These are phyloP conservation scores for Unio pictorum DNA, from an alignment of 2,888 invertebrate species.

Conservation along the genomic window DNA sequence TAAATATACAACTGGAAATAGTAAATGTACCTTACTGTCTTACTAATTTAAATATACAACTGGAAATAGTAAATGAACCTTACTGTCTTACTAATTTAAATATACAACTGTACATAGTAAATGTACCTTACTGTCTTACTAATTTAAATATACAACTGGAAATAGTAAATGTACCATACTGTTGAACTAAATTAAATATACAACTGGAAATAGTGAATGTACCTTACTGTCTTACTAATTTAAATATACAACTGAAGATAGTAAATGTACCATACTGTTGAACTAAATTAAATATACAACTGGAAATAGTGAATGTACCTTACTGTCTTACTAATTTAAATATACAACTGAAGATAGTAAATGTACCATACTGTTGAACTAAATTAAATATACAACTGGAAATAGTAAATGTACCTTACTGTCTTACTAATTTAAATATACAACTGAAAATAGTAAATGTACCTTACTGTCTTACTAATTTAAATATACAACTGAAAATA, in stretches of 20 bases:
- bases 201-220: conserved; percentile 49
- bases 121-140: too few relatives aligned
- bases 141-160: conserved; percentile 47
- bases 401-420: conserved; percentile 1
- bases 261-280: too few relatives aligned
- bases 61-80: conserved; percentile 27
- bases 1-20: conserved; percentile 49
- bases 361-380: too few relatives aligned
- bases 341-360: conserved; percentile 50
- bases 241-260: conserved; percentile 49
- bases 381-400: conserved; percentile 47
- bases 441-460: conserved; percentile 49
- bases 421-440: too few relatives aligned
- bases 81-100: too few relatives aligned
- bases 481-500: conserved; percentile 49
- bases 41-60: conserved; percentile 33
- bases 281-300: conserved; percentile 32
- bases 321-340: too few relatives aligned
- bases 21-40: too few relatives aligned
- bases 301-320: conserved; percentile 27
- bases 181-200: too few relatives aligned
- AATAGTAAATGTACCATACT: conserved; percentile 1
- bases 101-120: conserved; percentile 50
- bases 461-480: too few relatives aligned
- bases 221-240: too few relatives aligned